Evolutionary conservation across 2,113 vertebrate species (phyloP).

Genomic region (Aepyceros melampus): DNA sequence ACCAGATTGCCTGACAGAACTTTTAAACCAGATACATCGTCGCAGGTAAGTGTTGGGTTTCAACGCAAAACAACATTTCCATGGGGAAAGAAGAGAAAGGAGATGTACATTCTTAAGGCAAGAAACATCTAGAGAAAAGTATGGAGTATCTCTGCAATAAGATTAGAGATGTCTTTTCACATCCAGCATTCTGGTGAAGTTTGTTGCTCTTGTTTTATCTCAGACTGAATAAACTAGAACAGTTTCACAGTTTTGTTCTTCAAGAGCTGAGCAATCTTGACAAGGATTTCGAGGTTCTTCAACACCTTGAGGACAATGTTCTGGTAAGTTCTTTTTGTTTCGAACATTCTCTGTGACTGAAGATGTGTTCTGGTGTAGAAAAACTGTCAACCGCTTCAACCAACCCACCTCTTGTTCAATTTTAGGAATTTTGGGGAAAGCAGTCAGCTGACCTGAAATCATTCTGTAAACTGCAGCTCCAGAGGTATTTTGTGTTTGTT

Average conservation of each 20-base stretch:
- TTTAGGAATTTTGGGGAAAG: constrained; percentile 85
- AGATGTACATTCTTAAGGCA: background rate
- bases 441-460: constrained; percentile 80
- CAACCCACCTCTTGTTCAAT: background rate
- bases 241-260: constrained; percentile 81
- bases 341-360: fast-evolving
- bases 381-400: background rate
- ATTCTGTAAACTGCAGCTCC: constrained; percentile 83
- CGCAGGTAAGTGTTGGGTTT: constrained; percentile 76
- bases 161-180: background rate
- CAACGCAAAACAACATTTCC: background rate
- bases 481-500: constrained; percentile 78
- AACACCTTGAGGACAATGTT: constrained; percentile 80
- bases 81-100: background rate
- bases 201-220: background rate
- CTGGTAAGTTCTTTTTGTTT: constrained; percentile 73
- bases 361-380: background rate
- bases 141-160: background rate
- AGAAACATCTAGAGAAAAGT: background rate
- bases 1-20: constrained; percentile 78
- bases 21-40: constrained; percentile 84
- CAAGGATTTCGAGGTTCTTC: constrained; percentile 77
- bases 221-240: constrained; percentile 84
- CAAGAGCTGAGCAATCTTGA: constrained; percentile 83
- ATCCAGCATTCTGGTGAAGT: background rate